Evolutionary conservation across 2,888 invertebrate genomes (phyloP).

Genomic region (Tipula confusa): DNA sequence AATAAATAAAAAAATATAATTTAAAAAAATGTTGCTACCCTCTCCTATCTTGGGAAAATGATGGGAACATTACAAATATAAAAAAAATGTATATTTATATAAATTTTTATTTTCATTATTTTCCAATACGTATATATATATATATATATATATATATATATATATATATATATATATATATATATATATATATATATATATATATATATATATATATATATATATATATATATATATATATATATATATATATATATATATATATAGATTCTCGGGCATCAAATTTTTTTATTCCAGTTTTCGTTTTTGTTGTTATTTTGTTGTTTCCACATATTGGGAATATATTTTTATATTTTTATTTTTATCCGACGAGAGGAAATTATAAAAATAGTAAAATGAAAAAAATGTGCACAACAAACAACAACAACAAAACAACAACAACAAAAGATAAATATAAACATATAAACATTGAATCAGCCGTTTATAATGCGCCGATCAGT

Average conservation of each 20-base stretch:
- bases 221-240: no score
- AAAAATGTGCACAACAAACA: not conserved
- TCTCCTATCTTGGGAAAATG: not conserved
- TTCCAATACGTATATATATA: slow-evolving; percentile 28
- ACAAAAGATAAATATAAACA: not conserved
- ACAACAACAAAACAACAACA: not conserved
- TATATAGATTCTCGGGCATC: not conserved
- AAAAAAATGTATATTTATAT: not conserved
- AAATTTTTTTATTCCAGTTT: not conserved
- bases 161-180: no score
- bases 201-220: no score
- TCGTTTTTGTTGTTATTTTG: not conserved
- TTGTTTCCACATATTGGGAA: not conserved
- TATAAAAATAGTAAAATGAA: no score
- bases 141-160: no score
- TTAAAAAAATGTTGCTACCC: not conserved
- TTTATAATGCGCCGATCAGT: slow-evolving; percentile 27
- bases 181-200: no score
- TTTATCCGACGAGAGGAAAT: not conserved
- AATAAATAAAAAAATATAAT: slow-evolving; percentile 20
- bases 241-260: no score
- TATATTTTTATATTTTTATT: not conserved
- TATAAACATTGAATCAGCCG: slow-evolving; percentile 20
- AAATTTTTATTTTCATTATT: slow-evolving; percentile 13
- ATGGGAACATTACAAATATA: not conserved